Percentiles rank a stretch among this genome's conserved stretches.
Evolutionary conservation across 2,888 invertebrate genomes (phyloP).

Genomic region (Pseudoips prasinana): DNA sequence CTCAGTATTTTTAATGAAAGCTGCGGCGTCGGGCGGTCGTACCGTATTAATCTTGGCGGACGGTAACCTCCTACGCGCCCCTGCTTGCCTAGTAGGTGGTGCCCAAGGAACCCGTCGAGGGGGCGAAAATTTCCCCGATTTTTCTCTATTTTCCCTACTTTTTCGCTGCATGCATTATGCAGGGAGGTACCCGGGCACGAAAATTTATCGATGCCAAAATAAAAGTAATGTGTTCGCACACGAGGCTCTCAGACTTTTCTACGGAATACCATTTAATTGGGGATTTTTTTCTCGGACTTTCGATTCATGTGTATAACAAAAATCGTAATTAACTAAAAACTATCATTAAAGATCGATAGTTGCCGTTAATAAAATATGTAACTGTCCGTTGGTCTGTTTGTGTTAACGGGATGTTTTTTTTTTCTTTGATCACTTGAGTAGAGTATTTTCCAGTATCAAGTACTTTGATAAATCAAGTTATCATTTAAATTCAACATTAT

Average conservation of each 20-base stretch:
- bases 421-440: too few species aligned
- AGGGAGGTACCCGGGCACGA: slow-evolving; percentile 50
- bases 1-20: slow-evolving; percentile 75
- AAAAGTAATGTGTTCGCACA: slow-evolving; percentile 52
- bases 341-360: too few species aligned
- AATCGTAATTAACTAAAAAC: too few species aligned
- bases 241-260: slow-evolving; percentile 23
- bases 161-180: slow-evolving; percentile 73
- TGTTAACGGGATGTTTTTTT: too few species aligned
- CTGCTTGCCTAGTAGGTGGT: slow-evolving; percentile 70
- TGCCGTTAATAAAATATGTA: too few species aligned
- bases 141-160: slow-evolving; percentile 62
- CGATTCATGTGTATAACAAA: too few species aligned
- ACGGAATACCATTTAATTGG: slow-evolving; percentile 19
- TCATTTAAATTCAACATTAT: too few species aligned
- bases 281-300: too few species aligned
- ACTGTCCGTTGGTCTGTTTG: too few species aligned
- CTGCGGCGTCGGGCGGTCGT: slow-evolving; percentile 71
- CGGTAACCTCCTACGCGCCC: slow-evolving; percentile 62
- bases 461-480: too few species aligned
- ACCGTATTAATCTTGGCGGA: slow-evolving; percentile 77
- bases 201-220: slow-evolving; percentile 72
- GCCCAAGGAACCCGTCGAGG: slow-evolving; percentile 62
- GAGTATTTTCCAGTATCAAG: too few species aligned
- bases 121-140: slow-evolving; percentile 60